These are phyloP conservation scores for Leptopterna dolabrata DNA, from an alignment of 2,888 invertebrate species.

Conservation along the genomic window DNA sequence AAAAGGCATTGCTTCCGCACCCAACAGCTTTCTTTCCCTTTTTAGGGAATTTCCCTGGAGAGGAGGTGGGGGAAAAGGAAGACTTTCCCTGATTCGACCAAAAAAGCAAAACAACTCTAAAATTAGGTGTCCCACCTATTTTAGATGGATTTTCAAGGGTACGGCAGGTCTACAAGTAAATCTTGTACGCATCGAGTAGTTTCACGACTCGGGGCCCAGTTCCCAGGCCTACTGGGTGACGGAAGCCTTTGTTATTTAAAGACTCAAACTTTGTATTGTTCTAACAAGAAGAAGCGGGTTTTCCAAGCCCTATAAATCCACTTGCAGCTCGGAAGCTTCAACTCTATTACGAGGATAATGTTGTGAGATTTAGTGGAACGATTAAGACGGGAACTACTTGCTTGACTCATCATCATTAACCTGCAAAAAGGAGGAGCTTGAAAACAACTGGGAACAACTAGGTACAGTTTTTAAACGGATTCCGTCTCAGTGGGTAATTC, in stretches of 20 bases:
- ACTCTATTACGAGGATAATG: neutral
- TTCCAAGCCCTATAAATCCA: neutral
- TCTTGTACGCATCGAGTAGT: neutral
- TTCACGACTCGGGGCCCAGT: too few species aligned
- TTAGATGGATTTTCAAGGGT: neutral
- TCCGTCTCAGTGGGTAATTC: neutral
- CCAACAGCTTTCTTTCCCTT: neutral
- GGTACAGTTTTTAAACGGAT: neutral
- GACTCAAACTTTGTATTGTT: slow-evolving; percentile 4
- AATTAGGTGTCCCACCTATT: neutral
- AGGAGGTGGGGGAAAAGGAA: neutral
- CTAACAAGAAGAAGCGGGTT: neutral
- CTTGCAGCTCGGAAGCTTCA: neutral
- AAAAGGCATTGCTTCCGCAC: neutral
- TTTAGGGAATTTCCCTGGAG: slow-evolving; percentile 24
- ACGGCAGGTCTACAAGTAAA: neutral
- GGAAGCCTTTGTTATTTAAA: neutral
- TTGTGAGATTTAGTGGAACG: neutral
- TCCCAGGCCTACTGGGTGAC: neutral
- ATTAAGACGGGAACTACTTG: neutral
- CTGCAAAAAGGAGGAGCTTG: neutral
- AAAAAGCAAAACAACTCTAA: neutral
- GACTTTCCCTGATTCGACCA: neutral
- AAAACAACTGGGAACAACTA: neutral
- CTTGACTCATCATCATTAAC: neutral